Conservation (phyloP, 2,797 vertebrate genomes). For the Bovichtus variegatus region DNA sequence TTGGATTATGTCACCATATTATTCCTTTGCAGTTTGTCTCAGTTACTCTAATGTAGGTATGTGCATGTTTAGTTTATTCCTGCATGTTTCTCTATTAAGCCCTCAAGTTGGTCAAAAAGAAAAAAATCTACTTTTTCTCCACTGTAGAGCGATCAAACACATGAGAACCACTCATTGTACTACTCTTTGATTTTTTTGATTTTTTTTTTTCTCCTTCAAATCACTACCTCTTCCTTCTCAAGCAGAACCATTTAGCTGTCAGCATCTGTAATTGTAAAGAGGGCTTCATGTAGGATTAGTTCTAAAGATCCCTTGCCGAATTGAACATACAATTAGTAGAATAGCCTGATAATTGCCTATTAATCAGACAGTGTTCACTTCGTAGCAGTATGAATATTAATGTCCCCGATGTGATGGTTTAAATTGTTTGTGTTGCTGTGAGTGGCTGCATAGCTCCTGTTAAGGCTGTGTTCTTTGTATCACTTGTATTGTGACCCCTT, state of each 20-base stretch:
- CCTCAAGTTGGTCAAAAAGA: constrained; percentile 41
- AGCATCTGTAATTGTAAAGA: constrained; percentile 34
- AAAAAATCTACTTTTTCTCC: constrained; percentile 49
- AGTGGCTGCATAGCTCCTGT: constrained; percentile 67
- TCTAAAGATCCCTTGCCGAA: constrained; percentile 31
- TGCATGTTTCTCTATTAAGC: constrained; percentile 85
- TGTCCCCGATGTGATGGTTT: constrained; percentile 43
- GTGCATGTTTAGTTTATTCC: constrained; percentile 90
- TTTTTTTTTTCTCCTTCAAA: too few species aligned
- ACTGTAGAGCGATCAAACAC: constrained; percentile 50
- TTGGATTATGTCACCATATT: constrained; percentile 69
- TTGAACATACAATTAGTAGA: constrained; percentile 43
- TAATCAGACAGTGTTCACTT: constrained; percentile 21
- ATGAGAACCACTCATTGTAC: constrained; percentile 46
- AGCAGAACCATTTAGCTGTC: constrained; percentile 36
- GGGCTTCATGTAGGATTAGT: constrained; percentile 53
- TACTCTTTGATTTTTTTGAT: constrained; percentile 49
- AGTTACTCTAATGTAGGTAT: constrained; percentile 65
- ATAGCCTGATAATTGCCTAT: constrained; percentile 33
- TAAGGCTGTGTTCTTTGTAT: constrained; percentile 22
- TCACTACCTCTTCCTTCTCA: constrained; percentile 29
- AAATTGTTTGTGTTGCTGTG: constrained; percentile 77
- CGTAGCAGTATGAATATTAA: constrained; percentile 17
- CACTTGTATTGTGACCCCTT: constrained; percentile 46
- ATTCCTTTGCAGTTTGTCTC: constrained; percentile 53